These are phyloP conservation scores for Cataglyphis hispanica DNA, from an alignment of 1,140 invertebrate genomes.

Conservation along the genomic window DNA sequence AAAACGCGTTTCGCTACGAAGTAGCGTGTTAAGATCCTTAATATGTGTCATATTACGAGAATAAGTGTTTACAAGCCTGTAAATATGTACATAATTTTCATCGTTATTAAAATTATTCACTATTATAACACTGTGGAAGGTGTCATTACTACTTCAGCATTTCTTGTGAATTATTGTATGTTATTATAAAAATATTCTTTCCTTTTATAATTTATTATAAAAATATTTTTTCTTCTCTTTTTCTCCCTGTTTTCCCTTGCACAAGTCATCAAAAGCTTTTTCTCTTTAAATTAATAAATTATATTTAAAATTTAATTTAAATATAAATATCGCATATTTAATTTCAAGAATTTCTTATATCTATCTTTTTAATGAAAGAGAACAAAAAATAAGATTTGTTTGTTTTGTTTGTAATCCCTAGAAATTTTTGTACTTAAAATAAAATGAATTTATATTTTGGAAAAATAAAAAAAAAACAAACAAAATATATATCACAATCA, in stretches of 20 bases:
- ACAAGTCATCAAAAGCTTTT: not conserved
- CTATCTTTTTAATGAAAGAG: too few relatives aligned
- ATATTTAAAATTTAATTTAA: too few relatives aligned
- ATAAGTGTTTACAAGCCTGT: slow-evolving; percentile 70
- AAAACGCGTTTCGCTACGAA: slow-evolving; percentile 54
- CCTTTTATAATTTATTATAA: not conserved
- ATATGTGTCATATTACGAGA: slow-evolving; percentile 61
- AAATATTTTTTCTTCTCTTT: not conserved
- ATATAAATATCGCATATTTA: too few relatives aligned
- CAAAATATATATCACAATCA: too few relatives aligned
- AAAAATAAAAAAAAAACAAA: too few relatives aligned
- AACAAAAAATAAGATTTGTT: too few relatives aligned
- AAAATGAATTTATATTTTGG: too few relatives aligned
- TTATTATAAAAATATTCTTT: not conserved
- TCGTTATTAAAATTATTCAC: slow-evolving; percentile 80
- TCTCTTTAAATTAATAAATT: not conserved
- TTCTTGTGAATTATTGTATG: too few relatives aligned
- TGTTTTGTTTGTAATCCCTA: too few relatives aligned
- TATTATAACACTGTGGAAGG: slow-evolving; percentile 66
- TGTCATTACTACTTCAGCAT: not conserved
- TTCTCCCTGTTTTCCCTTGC: not conserved
- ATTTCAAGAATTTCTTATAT: too few relatives aligned
- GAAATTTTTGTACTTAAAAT: too few relatives aligned
- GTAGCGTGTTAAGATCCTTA: slow-evolving; percentile 53
- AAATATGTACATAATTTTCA: slow-evolving; percentile 80